Conservation (phyloP, 2,888 invertebrate genomes). For the Agriopis leucophaearia region DNA sequence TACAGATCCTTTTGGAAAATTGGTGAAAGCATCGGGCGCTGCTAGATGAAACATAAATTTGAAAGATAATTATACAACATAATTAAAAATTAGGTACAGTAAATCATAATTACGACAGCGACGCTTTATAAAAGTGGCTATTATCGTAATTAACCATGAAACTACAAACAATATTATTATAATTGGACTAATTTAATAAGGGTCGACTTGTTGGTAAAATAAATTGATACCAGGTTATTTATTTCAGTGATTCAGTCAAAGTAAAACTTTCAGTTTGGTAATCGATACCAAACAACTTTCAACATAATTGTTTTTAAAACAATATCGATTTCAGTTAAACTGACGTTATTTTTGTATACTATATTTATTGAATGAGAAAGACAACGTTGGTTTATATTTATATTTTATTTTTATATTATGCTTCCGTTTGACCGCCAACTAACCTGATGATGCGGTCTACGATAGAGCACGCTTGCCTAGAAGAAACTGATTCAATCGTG, state of each 20-base stretch:
- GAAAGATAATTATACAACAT: background rate
- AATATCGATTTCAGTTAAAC: too few species aligned
- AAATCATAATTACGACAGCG: slow-evolving; percentile 23
- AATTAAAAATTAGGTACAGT: slow-evolving; percentile 11
- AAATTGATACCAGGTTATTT: background rate
- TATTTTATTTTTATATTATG: too few species aligned
- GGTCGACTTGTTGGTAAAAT: background rate
- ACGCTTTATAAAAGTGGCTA: slow-evolving; percentile 21
- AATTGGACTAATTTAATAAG: background rate
- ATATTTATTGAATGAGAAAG: too few species aligned
- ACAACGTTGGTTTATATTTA: too few species aligned
- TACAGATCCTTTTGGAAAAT: too few species aligned
- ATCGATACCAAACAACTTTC: background rate
- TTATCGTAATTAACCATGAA: slow-evolving; percentile 22
- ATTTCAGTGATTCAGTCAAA: background rate
- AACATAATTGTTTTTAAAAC: background rate
- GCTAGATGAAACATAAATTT: too few species aligned
- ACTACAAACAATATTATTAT: background rate
- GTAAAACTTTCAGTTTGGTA: background rate
- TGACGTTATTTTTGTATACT: too few species aligned
- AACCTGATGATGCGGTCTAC: too few species aligned
- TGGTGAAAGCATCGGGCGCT: too few species aligned
- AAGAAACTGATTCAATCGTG: too few species aligned
- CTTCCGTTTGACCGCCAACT: too few species aligned
- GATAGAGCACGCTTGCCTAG: too few species aligned